Evolutionary conservation across 1,140 invertebrate species (phyloP).

Genomic region (Paramacrobiotus metropolitanus): DNA sequence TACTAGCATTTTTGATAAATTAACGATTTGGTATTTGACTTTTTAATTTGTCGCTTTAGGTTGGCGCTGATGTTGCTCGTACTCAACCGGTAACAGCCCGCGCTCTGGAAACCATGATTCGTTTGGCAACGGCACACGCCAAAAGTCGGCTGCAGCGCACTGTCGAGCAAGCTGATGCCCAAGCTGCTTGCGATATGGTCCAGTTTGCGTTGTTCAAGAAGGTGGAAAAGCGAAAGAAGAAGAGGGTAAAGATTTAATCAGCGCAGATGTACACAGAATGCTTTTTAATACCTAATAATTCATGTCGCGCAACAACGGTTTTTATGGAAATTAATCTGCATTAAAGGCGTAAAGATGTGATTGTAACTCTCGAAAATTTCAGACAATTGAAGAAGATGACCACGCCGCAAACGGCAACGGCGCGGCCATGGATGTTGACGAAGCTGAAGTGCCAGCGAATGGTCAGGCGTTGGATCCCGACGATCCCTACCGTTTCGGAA

Average conservation of each 20-base stretch:
- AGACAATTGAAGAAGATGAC: not conserved
- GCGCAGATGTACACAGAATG: not conserved
- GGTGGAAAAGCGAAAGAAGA: slow-evolving; percentile 28
- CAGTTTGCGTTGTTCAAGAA: slow-evolving; percentile 94
- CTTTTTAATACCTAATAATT: slow-evolving; percentile 18
- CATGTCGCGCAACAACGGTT: slow-evolving; percentile 18
- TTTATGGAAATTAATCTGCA: slow-evolving; percentile 13
- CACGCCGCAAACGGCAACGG: not conserved
- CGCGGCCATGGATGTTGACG: not conserved
- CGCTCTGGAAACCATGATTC: slow-evolving; percentile 87
- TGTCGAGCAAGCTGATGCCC: slow-evolving; percentile 58
- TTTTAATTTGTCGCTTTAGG: too few relatives aligned
- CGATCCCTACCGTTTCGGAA: not conserved
- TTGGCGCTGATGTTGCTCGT: slow-evolving; percentile 22
- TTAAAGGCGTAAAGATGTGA: slow-evolving; percentile 13
- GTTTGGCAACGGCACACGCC: slow-evolving; percentile 89
- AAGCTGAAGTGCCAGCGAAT: not conserved
- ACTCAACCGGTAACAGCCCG: slow-evolving; percentile 96
- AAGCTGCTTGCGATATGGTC: slow-evolving; percentile 78
- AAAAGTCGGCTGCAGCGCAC: slow-evolving; percentile 66
- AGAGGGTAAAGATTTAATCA: not conserved
- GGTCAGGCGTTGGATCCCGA: slow-evolving; percentile 8
- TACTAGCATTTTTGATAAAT: too few relatives aligned
- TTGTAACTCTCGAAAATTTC: slow-evolving; percentile 6
- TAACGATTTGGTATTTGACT: too few relatives aligned